Evolutionary conservation across 2,113 vertebrate genomes (phyloP).

Genomic region (Eptesicus fuscus): DNA sequence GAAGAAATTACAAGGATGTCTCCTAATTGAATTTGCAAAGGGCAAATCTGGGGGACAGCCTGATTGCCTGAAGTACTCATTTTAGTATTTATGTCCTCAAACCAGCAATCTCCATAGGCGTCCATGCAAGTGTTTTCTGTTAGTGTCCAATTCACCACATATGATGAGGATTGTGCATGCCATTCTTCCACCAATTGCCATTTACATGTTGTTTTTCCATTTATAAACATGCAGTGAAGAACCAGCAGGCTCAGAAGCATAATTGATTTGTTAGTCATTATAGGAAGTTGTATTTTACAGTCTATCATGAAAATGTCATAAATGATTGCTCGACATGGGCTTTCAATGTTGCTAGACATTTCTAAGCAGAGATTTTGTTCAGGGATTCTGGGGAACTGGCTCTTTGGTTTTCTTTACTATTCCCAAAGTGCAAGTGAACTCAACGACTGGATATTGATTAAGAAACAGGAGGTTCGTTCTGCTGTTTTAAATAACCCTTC

Average conservation of each 20-base stretch:
- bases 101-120: conserved; percentile 81
- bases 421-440: background rate
- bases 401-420: background rate
- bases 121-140: conserved; percentile 80
- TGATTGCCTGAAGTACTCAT: conserved; percentile 11
- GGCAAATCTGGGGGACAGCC: conserved; percentile 85
- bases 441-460: background rate
- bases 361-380: background rate
- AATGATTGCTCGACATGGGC: background rate
- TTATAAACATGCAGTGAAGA: conserved; percentile 51
- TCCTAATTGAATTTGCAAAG: conserved; percentile 86
- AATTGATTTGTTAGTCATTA: conserved; percentile 50
- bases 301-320: background rate
- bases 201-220: conserved; percentile 77
- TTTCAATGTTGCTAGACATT: background rate
- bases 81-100: background rate
- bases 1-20: conserved; percentile 84
- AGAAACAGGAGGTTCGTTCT: background rate
- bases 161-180: conserved; percentile 70
- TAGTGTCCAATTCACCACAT: conserved; percentile 83
- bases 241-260: background rate
- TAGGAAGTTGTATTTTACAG: background rate
- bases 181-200: conserved; percentile 78
- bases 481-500: background rate
- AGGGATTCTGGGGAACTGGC: background rate